Conservation (phyloP, 2,113 vertebrate species). For the Mormyrus iriodes region DNA sequence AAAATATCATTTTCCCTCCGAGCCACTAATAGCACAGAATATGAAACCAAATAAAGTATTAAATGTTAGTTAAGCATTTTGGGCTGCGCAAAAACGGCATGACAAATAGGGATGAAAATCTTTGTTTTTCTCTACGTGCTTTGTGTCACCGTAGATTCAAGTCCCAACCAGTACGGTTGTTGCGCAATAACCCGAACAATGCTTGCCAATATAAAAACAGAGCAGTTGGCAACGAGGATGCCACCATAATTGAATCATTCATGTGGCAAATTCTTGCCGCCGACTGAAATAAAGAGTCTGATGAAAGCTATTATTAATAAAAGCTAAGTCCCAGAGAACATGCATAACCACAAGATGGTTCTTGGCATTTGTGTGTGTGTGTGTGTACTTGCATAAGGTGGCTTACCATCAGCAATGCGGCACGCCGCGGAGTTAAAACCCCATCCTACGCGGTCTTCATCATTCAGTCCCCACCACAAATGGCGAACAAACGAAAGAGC, state of each 20-base stretch:
- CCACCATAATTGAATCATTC: background rate
- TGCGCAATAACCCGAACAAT: background rate
- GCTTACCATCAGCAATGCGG: background rate
- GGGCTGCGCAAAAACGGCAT: background rate
- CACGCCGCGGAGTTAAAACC: background rate
- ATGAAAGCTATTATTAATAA: conserved; percentile 22
- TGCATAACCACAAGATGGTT: conserved; percentile 9
- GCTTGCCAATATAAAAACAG: conserved; percentile 10
- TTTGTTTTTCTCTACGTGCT: background rate
- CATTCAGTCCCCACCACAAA: background rate
- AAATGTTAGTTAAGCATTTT: background rate
- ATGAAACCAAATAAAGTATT: conserved; percentile 15
- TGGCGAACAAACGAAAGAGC: background rate
- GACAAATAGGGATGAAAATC: background rate
- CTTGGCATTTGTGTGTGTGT: background rate
- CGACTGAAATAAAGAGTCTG: conserved; percentile 13
- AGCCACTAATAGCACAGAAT: background rate
- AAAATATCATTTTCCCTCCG: conserved; percentile 7
- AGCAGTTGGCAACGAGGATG: background rate
- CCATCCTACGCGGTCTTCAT: background rate
- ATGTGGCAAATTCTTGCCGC: conserved; percentile 9
- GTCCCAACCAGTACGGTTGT: background rate
- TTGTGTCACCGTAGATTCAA: background rate
- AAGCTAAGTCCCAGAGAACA: background rate
- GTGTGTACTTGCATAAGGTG: background rate